Evolutionary conservation across 1,140 invertebrate species (phyloP).

Genomic region (Nephila pilipes): DNA sequence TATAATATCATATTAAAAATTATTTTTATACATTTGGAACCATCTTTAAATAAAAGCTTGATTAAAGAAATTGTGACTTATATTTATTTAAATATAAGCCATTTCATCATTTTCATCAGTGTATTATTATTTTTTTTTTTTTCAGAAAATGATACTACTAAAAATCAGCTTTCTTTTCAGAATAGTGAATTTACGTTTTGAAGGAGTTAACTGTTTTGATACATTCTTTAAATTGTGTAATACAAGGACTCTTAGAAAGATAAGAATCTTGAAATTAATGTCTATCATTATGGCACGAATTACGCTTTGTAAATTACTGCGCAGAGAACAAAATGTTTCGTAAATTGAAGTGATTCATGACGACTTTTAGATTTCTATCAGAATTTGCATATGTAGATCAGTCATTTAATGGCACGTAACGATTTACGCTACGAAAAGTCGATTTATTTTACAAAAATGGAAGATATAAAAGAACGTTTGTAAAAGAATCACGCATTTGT

Average conservation of each 20-base stretch:
- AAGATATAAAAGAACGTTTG: not conserved
- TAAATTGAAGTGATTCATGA: not conserved
- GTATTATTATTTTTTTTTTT: too few species aligned
- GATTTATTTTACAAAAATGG: not conserved
- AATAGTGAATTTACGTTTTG: too few species aligned
- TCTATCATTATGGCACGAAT: not conserved
- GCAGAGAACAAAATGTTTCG: not conserved
- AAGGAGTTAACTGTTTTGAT: too few species aligned
- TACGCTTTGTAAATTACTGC: not conserved
- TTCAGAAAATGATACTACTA: too few species aligned
- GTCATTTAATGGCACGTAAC: not conserved
- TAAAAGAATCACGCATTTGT: not conserved
- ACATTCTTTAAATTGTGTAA: too few species aligned
- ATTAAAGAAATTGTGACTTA: too few species aligned
- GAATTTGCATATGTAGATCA: slow-evolving; percentile 9
- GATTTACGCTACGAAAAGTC: not conserved
- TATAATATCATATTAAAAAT: too few species aligned
- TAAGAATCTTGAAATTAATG: not conserved
- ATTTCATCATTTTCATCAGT: too few species aligned
- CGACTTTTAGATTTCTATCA: not conserved
- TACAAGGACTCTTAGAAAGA: not conserved
- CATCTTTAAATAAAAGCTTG: too few species aligned
- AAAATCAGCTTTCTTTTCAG: too few species aligned
- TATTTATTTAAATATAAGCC: too few species aligned
- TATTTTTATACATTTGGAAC: too few species aligned